Evolutionary conservation across 2,888 invertebrate species (phyloP).

Genomic region (Lottia scabra): DNA sequence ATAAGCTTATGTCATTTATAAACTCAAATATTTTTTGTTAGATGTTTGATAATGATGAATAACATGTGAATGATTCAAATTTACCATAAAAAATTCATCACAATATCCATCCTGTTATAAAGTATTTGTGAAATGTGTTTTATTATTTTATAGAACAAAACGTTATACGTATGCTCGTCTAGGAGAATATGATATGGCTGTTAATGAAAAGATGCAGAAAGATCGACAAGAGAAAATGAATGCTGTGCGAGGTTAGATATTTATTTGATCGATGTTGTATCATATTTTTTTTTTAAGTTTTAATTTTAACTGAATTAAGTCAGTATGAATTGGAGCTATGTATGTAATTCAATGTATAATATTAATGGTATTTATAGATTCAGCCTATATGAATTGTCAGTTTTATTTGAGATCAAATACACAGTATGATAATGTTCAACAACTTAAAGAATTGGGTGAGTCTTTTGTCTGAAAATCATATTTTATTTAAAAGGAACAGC

Average conservation of each 20-base stretch:
- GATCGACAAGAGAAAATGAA: constrained; percentile 72
- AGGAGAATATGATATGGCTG: constrained; percentile 71
- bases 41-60: too few relatives aligned
- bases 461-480: background rate
- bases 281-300: too few relatives aligned
- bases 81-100: too few relatives aligned
- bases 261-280: background rate
- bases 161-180: constrained; percentile 33
- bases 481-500: background rate
- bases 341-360: too few relatives aligned
- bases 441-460: constrained; percentile 82
- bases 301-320: too few relatives aligned
- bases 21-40: background rate
- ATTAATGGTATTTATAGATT: constrained; percentile 69
- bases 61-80: too few relatives aligned
- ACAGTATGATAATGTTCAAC: constrained; percentile 83
- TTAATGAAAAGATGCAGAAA: constrained; percentile 76
- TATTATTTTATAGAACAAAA: background rate
- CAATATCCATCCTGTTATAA: too few relatives aligned
- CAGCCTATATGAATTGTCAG: constrained; percentile 77
- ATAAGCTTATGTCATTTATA: background rate
- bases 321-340: too few relatives aligned
- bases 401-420: constrained; percentile 75
- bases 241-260: constrained; percentile 51
- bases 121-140: too few relatives aligned